Evolutionary conservation across 2,797 vertebrate species (phyloP).

Genomic region (Geotria australis): DNA sequence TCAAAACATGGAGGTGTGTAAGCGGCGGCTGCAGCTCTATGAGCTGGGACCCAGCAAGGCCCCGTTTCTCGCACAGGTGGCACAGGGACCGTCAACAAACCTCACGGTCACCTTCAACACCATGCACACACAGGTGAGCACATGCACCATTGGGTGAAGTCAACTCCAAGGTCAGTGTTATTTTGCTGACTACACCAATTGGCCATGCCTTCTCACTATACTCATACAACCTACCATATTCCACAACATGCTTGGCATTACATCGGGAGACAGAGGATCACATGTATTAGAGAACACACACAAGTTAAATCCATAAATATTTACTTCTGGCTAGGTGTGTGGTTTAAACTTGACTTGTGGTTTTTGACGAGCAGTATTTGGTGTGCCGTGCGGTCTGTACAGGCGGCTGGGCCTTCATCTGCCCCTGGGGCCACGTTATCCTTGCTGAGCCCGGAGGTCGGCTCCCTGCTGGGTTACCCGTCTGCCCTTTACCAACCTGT

Average conservation of each 20-base stretch:
- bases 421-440: background rate
- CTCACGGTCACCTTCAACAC: conserved; percentile 91
- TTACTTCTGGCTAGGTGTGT: too few relatives aligned
- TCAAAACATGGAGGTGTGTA: conserved; percentile 98
- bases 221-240: too few relatives aligned
- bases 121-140: conserved; percentile 59
- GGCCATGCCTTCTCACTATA: too few relatives aligned
- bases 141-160: too few relatives aligned
- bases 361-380: too few relatives aligned
- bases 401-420: background rate
- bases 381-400: background rate
- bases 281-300: too few relatives aligned
- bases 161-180: too few relatives aligned
- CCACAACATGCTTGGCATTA: too few relatives aligned
- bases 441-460: background rate
- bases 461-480: background rate
- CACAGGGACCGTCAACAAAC: conserved; percentile 62
- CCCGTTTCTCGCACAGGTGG: conserved; percentile 41
- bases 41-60: conserved; percentile 61
- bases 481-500: conserved; percentile 18
- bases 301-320: too few relatives aligned
- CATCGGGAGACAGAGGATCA: too few relatives aligned
- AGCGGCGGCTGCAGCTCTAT: conserved; percentile 63
- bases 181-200: too few relatives aligned
- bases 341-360: too few relatives aligned